Evolutionary conservation across 2,888 invertebrate species (phyloP), one percentile per base, ranked within the genome.

Genomic region (Gastracanthus pulcherrimus): DNA sequence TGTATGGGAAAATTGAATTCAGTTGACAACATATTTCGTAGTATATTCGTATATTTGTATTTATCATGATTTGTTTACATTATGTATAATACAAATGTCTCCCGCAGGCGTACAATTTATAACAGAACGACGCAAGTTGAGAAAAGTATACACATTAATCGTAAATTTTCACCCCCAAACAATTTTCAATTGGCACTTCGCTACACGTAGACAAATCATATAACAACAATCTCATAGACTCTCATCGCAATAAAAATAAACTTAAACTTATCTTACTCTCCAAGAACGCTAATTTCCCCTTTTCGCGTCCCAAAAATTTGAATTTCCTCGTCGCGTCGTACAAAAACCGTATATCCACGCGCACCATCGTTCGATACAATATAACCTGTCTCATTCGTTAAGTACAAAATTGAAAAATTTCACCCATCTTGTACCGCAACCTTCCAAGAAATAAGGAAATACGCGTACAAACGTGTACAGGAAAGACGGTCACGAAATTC

Each of bases 361-460:
- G n/a, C n/a, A n/a, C n/a, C n/a, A n/a, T n/a, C n/a, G n/a, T n/a
- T n/a, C n/a, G n/a, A n/a, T n/a, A n/a, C n/a, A n/a, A n/a, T n/a
- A n/a, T n/a, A n/a, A n/a, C n/a, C n/a, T n/a, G n/a, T 78, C 38
- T 26, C n/a, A 55, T 66, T 31, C 36, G 23, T 81, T 78, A 82
- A 82, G 82, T 82, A 82, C 78, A 82, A 78, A 82, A 82, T 75
- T 82, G 51, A 75, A 70, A 75, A 81, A 81, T 36, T 55, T 36
- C 36, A 3, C 41, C 7, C 36, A 4, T 36, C n/a, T 5, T 19
- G 23, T 9, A 7, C 38, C 41, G 31, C 9, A 5, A 36, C 23
- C 23, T n/a, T n/a, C 48, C n/a, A 31, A 19, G 45, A n/a, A 41
- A 11, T 51, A 6, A 2, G 23, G 26, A 60, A 41, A 38, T 72